These are phyloP conservation scores for Drosophila biarmipes DNA, from an alignment of 1,140 invertebrate species.

Conservation along the genomic window DNA sequence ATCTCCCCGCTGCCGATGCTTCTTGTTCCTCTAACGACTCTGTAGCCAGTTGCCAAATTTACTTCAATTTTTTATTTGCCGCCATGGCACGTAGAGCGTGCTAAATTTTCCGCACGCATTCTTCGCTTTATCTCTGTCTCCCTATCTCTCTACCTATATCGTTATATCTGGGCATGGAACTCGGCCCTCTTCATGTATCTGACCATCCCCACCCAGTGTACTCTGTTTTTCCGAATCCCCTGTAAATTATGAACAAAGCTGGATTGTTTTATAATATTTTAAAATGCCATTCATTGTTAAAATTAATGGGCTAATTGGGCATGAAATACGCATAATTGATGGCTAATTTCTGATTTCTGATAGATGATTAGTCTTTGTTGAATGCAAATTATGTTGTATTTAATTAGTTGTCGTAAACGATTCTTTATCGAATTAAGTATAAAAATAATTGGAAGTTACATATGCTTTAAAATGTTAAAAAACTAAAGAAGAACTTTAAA, in stretches of 20 bases:
- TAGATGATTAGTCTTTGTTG: constrained; percentile 2
- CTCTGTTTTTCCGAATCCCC: constrained; percentile 3
- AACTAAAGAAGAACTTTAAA: not conserved
- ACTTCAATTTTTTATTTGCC: constrained; percentile 79
- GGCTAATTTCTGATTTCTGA: constrained; percentile 7
- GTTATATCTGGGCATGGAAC: not conserved
- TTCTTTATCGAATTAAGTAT: not conserved
- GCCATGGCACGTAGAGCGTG: constrained; percentile 70
- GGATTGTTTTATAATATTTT: constrained; percentile 1
- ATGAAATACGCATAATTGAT: constrained; percentile 1
- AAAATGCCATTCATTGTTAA: not conserved
- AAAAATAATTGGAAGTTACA: not conserved
- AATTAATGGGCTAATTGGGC: not conserved
- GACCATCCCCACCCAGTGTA: not conserved
- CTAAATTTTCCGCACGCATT: constrained; percentile 79
- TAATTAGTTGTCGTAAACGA: constrained; percentile 1
- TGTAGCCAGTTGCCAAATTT: constrained; percentile 79
- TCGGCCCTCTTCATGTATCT: not conserved
- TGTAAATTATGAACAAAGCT: constrained; percentile 2
- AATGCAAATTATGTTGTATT: constrained; percentile 2
- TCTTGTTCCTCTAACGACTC: constrained; percentile 18
- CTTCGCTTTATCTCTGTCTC: constrained; percentile 30
- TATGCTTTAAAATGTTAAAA: too few species aligned
- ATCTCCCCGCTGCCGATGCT: constrained; percentile 2
- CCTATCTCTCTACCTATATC: not conserved